Base-by-base conservation (phyloP, 2,888 invertebrate genomes). In the Rhyacophila evoluta region DNA sequence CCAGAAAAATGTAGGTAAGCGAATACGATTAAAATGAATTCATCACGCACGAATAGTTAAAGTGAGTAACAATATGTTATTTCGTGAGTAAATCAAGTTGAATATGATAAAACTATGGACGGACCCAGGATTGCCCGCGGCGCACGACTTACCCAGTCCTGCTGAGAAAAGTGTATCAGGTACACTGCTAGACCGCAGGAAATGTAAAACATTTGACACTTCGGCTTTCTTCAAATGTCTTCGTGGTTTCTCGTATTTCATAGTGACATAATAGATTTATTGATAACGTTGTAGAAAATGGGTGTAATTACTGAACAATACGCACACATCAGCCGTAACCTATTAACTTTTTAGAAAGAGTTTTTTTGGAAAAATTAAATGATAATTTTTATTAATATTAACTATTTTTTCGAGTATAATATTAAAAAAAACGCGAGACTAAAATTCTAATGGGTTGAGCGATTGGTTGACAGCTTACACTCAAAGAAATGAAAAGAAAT, bases 161-260 rank as follows among this genome's bases (percentile, higher is more conserved):
- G 55, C 19, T 55, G 55, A 19, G 55, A 55, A 55, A 55, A 55
- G 15, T 55, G 2, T n/a, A 25, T 55, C 55, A 10, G 19, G 5
- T 55, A 1, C 19, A 55, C 55, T 19, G 19, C 55, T 19, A 55
- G 19, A 8, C 55, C 55, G 55, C 55, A 55, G 55, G n/a, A n/a
- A n/a, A n/a, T 19, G 19, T 55, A 25, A 19, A 55, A 25, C 55
- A 55, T 55, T 55, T 55, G 55, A 55, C 55, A 55, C 55, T 55
- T 25, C 25, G 10, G 55, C 19, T 55, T 55, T 19, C 55, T 55
- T 55, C 55, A 19, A 19, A 19, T 15, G 55, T 12, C 1, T 55
- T 10, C 19, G 25, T 15, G 15, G 8, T 41, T 41, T 15, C 15
- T 41, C 41, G 41, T 12, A 6, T 19, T 55, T 55, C 8, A 19